These are phyloP conservation scores for Torymus tubicola DNA, from an alignment of 2,888 invertebrate genomes.

Conservation along the genomic window DNA sequence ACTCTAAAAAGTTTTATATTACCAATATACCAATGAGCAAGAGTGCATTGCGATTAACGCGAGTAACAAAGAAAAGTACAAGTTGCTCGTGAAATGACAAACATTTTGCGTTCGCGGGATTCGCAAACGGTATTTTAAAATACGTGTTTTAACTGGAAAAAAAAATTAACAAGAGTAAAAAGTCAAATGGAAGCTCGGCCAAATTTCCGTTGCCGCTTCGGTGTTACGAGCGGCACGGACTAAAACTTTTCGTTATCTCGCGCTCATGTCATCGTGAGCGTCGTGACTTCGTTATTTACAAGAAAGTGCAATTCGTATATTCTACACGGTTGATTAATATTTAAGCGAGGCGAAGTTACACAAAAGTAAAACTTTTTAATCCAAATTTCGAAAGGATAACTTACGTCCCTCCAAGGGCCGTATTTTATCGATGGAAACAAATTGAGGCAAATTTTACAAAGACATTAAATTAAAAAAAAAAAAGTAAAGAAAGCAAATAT, in stretches of 20 bases:
- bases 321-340: slow-evolving; percentile 51
- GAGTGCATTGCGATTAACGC: slow-evolving; percentile 32
- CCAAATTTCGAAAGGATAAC: slow-evolving; percentile 37
- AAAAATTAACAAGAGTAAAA: slow-evolving; percentile 14
- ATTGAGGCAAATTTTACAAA: slow-evolving; percentile 43
- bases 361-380: slow-evolving; percentile 48
- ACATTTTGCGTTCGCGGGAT: slow-evolving; percentile 27
- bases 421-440: slow-evolving; percentile 21
- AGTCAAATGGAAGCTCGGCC: slow-evolving; percentile 28
- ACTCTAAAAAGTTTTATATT: not conserved
- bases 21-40: slow-evolving; percentile 20
- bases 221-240: not conserved
- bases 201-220: slow-evolving; percentile 6
- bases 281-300: slow-evolving; percentile 40
- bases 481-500: slow-evolving; percentile 57
- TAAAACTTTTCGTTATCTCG: slow-evolving; percentile 41
- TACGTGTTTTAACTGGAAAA: not conserved
- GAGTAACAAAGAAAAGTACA: slow-evolving; percentile 9
- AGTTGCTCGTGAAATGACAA: slow-evolving; percentile 3
- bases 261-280: slow-evolving; percentile 36
- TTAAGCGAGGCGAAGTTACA: slow-evolving; percentile 46
- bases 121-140: slow-evolving; percentile 13
- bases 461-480: slow-evolving; percentile 13
- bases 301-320: slow-evolving; percentile 55
- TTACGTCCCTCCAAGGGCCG: not conserved